Conservation (phyloP, 2,113 vertebrate species). For the Bos indicus region DNA sequence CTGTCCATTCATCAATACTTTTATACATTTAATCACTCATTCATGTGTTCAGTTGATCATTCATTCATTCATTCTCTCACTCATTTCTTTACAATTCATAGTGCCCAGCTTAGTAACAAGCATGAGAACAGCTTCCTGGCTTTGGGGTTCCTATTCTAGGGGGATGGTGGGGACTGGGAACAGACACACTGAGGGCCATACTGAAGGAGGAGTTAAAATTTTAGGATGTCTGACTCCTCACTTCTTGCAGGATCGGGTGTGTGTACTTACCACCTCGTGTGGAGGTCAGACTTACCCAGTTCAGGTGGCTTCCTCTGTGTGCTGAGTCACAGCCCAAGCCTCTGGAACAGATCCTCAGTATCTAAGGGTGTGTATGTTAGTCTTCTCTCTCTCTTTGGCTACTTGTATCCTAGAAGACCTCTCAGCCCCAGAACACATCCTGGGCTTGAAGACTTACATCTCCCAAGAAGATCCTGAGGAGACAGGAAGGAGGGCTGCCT, state of each 20-base stretch:
- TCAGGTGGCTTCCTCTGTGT: not conserved
- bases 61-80: not conserved
- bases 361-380: not conserved
- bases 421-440: not conserved
- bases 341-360: not conserved
- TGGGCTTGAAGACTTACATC: not conserved
- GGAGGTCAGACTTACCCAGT: not conserved
- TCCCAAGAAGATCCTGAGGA: not conserved
- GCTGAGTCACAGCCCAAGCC: not conserved
- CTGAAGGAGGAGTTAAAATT: not conserved
- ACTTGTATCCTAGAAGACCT: not conserved
- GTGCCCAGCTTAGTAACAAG: not conserved
- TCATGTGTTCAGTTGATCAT: not conserved
- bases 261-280: not conserved
- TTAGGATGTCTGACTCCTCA: not conserved
- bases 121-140: not conserved
- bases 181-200: not conserved
- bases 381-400: not conserved
- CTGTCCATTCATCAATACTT: not conserved
- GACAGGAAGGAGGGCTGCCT: not conserved
- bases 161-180: not conserved
- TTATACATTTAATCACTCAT: not conserved
- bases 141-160: not conserved
- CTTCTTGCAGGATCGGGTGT: not conserved
- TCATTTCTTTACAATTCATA: not conserved